Evolutionary conservation across 2,797 vertebrate species (phyloP).

Genomic region (Scolopax rusticola): DNA sequence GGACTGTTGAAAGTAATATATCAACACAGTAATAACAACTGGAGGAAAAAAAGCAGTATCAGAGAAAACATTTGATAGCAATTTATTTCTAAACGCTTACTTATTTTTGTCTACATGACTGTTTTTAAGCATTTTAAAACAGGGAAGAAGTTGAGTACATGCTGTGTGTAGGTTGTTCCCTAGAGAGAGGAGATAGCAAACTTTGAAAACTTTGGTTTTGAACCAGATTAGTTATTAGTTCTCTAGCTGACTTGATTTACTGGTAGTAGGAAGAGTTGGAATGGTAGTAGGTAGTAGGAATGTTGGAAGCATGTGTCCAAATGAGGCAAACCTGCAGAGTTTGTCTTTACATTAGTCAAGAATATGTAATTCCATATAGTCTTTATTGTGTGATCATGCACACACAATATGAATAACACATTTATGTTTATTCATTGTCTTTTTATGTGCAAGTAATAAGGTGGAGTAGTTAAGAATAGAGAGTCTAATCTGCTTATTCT

Average conservation of each 20-base stretch:
- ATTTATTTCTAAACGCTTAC: background rate
- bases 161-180: background rate
- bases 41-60: background rate
- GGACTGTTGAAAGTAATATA: background rate
- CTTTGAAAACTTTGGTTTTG: background rate
- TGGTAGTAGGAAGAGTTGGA: background rate
- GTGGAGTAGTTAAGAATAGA: background rate
- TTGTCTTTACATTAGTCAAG: background rate
- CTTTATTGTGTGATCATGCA: background rate
- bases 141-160: background rate
- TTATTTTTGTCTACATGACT: background rate
- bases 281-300: too few relatives aligned
- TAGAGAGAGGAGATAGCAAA: background rate
- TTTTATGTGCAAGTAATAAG: background rate
- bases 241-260: background rate
- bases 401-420: background rate
- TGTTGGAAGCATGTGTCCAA: background rate
- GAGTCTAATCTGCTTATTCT: background rate
- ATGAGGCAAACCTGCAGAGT: background rate
- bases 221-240: background rate
- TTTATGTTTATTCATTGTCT: background rate
- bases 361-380: background rate
- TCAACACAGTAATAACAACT: background rate
- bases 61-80: background rate
- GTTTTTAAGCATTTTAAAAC: background rate